phyloP scores from a whole-genome alignment of 1,140 invertebrate genomes.

The Eriocheir sinensis region DNA sequence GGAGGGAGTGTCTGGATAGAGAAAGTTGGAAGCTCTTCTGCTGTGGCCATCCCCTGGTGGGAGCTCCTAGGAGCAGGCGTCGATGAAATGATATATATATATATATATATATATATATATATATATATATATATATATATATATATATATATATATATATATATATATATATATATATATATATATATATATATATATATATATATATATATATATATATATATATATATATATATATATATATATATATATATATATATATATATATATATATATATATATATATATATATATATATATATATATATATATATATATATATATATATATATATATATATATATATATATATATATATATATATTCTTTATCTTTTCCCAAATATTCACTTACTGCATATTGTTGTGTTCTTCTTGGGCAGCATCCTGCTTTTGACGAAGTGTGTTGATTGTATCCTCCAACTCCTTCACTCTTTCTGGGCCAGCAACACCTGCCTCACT shows the following conservation, averaged over 20 bases:
- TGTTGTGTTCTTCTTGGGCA: slow-evolving; percentile 31
- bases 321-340: too few species aligned
- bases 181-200: slow-evolving; percentile 31
- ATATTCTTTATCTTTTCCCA: background rate
- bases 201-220: background rate
- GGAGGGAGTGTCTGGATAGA: too few species aligned
- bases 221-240: slow-evolving; percentile 28
- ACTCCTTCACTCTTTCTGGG: slow-evolving; percentile 66
- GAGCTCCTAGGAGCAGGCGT: too few species aligned
- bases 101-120: background rate
- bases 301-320: too few species aligned
- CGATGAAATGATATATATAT: too few species aligned
- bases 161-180: slow-evolving; percentile 35
- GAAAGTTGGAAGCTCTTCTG: too few species aligned
- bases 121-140: slow-evolving; percentile 34
- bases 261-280: slow-evolving; percentile 36
- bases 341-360: too few species aligned
- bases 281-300: background rate
- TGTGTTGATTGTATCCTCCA: slow-evolving; percentile 52
- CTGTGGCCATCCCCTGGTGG: too few species aligned
- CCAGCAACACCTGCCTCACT: slow-evolving; percentile 10
- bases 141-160: slow-evolving; percentile 37
- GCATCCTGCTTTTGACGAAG: slow-evolving; percentile 67
- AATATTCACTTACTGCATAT: slow-evolving; percentile 59
- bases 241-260: slow-evolving; percentile 40